phyloP scores from a whole-genome alignment of 2,113 vertebrate species.

The Cettia cetti region DNA sequence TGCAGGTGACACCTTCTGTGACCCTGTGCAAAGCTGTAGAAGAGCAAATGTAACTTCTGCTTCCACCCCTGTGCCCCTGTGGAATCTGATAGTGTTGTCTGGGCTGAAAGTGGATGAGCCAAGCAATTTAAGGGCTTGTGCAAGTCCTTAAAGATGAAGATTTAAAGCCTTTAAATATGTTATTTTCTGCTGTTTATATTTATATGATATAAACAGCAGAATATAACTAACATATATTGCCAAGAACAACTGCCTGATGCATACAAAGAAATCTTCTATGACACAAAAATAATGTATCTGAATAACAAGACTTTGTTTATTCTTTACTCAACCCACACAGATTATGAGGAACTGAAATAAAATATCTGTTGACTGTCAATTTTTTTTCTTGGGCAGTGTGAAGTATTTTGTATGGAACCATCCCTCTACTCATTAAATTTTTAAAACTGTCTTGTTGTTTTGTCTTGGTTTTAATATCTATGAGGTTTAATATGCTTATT shows the following conservation, averaged over 20 bases:
- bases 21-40: not conserved
- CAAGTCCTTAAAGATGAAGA: not conserved
- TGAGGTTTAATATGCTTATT: not conserved
- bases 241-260: not conserved
- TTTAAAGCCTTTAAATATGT: too few species aligned
- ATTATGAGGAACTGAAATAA: not conserved
- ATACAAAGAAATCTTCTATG: not conserved
- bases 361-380: not conserved
- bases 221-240: not conserved
- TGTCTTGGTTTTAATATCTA: not conserved
- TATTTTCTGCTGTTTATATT: too few species aligned
- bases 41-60: not conserved
- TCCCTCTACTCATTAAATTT: not conserved
- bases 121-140: not conserved
- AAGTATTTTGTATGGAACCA: not conserved
- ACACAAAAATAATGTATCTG: not conserved
- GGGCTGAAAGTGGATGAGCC: too few species aligned
- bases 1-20: not conserved
- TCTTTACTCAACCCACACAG: not conserved
- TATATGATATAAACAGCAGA: too few species aligned
- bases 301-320: not conserved
- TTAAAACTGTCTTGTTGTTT: not conserved
- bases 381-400: not conserved
- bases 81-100: fast-evolving
- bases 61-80: too few species aligned